Conservation (phyloP, 1,140 invertebrate species). For the Aphaenogaster ashmeadi region DNA sequence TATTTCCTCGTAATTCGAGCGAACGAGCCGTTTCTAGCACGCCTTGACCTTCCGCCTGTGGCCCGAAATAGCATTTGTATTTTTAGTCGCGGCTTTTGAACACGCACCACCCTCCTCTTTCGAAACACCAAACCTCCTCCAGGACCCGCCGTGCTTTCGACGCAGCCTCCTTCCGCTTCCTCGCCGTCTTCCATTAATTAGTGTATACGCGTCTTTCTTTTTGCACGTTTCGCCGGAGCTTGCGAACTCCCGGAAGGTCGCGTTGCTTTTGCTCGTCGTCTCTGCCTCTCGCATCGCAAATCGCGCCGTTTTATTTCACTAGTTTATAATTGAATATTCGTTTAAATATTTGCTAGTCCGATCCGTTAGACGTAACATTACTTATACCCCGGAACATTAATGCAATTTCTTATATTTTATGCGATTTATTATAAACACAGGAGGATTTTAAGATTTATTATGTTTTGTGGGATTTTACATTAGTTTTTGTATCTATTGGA, state of each 20-base stretch:
- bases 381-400: not conserved
- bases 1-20: slow-evolving; percentile 61
- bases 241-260: not conserved
- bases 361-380: not conserved
- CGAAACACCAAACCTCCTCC: slow-evolving; percentile 33
- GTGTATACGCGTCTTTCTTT: slow-evolving; percentile 39
- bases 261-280: not conserved
- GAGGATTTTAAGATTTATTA: not conserved
- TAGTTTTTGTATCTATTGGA: not conserved
- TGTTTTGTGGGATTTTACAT: not conserved
- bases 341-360: not conserved
- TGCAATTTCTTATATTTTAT: not conserved
- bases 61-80: slow-evolving; percentile 81
- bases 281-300: not conserved
- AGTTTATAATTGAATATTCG: not conserved
- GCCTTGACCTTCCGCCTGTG: slow-evolving; percentile 81
- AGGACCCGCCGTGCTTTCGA: slow-evolving; percentile 33
- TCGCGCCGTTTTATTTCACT: not conserved
- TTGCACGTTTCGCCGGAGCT: slow-evolving; percentile 33
- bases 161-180: slow-evolving; percentile 48
- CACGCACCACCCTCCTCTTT: slow-evolving; percentile 62
- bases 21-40: slow-evolving; percentile 71
- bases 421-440: no score
- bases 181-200: slow-evolving; percentile 51
- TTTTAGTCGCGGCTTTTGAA: slow-evolving; percentile 78